Percentiles rank a stretch among this genome's conserved stretches.
These are phyloP conservation scores for Mesoclemmys tuberculata DNA, from an alignment of 2,113 vertebrate genomes.

Conservation along the genomic window DNA sequence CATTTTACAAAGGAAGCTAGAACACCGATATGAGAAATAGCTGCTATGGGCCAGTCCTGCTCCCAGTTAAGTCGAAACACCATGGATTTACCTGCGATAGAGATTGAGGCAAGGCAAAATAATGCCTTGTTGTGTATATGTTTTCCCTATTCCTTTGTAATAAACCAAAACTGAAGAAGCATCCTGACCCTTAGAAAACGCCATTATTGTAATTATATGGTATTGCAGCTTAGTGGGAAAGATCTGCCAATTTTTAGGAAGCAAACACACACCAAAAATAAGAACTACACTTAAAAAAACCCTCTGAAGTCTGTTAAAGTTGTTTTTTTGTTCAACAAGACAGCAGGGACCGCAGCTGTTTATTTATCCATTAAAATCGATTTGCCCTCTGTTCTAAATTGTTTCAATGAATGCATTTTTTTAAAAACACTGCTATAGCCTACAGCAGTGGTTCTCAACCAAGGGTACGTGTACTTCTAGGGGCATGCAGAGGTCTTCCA, in stretches of 20 bases:
- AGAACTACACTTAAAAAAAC: neutral
- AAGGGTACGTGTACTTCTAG: no score
- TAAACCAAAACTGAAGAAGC: neutral
- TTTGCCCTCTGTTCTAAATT: slow-evolving; percentile 57
- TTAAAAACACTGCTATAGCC: neutral
- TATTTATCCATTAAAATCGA: slow-evolving; percentile 71
- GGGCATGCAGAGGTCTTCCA: no score
- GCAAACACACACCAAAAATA: slow-evolving; percentile 3
- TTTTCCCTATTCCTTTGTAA: slow-evolving; percentile 9
- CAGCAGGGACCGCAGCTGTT: slow-evolving; percentile 64
- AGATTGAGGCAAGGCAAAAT: neutral
- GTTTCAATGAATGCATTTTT: slow-evolving; percentile 47
- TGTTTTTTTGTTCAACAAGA: slow-evolving; percentile 64
- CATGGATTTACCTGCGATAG: neutral
- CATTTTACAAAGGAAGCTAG: neutral
- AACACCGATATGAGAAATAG: neutral
- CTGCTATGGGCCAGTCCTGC: neutral
- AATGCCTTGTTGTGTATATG: neutral
- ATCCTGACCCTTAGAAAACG: slow-evolving; percentile 28
- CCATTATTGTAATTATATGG: slow-evolving; percentile 29
- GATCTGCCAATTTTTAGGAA: slow-evolving; percentile 18
- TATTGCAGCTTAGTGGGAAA: slow-evolving; percentile 33
- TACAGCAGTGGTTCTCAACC: neutral
- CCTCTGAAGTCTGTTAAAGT: neutral
- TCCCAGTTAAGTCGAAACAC: neutral